Conservation (phyloP, 2,113 vertebrate genomes). For the Riparia riparia region DNA sequence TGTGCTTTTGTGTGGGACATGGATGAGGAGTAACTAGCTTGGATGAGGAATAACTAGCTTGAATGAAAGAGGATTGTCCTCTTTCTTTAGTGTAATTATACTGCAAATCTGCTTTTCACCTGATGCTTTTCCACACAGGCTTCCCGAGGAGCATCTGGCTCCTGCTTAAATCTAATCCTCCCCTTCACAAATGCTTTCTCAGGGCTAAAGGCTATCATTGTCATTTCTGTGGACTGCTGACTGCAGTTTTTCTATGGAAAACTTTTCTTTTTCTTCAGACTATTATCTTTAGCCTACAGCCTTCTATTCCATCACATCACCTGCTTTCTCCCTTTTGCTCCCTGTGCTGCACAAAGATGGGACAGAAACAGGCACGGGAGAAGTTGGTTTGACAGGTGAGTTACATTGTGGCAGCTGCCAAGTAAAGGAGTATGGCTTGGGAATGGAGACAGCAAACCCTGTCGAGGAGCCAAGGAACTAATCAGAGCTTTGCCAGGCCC, state of each 20-base stretch:
- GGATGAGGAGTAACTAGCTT: neutral
- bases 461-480: neutral
- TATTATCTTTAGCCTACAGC: neutral
- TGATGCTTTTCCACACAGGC: neutral
- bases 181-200: neutral
- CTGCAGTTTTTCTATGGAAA: neutral
- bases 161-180: neutral
- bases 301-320: neutral
- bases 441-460: neutral
- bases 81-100: neutral
- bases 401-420: neutral
- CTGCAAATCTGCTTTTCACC: conserved; percentile 16
- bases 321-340: neutral
- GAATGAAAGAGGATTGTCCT: neutral
- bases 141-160: neutral
- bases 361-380: neutral
- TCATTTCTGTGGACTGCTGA: neutral
- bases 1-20: neutral
- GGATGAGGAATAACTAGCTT: neutral
- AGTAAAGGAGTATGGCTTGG: neutral
- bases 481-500: neutral
- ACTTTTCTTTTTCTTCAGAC: neutral
- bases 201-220: neutral
- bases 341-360: neutral
- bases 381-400: neutral